These are phyloP conservation scores for Rhimphoctona megacephalus DNA, from an alignment of 2,888 invertebrate species.

Conservation along the genomic window DNA sequence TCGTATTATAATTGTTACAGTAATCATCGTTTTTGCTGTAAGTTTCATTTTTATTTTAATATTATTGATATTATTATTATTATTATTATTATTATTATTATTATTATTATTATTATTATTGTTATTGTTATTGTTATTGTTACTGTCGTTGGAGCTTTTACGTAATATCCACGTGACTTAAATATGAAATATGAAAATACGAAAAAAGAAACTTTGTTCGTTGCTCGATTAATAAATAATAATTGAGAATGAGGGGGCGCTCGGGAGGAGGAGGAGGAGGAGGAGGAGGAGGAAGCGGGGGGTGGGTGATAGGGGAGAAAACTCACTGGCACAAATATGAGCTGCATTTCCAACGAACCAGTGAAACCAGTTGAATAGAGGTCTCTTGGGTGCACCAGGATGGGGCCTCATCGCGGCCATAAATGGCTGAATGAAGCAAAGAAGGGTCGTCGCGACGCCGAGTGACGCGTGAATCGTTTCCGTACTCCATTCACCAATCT, in stretches of 20 bases:
- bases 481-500: conserved; percentile 91
- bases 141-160: not conserved
- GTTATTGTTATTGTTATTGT: not conserved
- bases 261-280: not conserved
- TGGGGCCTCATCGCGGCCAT: conserved; percentile 95
- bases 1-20: no score
- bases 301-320: not conserved
- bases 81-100: no score
- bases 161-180: not conserved
- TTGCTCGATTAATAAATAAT: not conserved
- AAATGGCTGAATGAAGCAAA: conserved; percentile 95
- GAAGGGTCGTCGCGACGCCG: conserved; percentile 91
- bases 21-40: no score
- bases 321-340: conserved; percentile 94
- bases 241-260: not conserved
- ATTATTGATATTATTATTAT: no score
- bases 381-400: conserved; percentile 92
- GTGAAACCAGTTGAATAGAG: conserved; percentile 96
- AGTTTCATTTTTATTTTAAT: no score
- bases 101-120: no score
- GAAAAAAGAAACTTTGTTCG: not conserved
- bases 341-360: conserved; percentile 95
- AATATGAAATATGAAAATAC: not conserved
- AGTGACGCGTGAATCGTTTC: conserved; percentile 94
- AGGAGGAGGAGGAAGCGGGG: no score